These are phyloP conservation scores for Crenuchus spilurus DNA, from an alignment of 2,797 vertebrate species.

Conservation along the genomic window DNA sequence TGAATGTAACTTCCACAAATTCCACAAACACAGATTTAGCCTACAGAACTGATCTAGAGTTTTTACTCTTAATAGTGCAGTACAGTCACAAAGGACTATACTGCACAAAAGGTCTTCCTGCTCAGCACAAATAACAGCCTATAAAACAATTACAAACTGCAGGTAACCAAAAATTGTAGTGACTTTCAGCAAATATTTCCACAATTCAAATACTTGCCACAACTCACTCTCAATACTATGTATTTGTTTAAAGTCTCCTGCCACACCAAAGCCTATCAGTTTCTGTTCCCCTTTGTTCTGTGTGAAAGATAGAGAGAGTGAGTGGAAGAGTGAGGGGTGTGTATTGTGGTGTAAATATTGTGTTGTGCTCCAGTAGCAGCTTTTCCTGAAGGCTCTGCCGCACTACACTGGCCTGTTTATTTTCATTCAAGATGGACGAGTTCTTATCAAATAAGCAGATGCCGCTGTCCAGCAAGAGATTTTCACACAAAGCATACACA, in stretches of 20 bases:
- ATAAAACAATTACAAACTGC: background rate
- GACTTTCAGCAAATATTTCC: background rate
- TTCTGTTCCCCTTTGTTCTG: background rate
- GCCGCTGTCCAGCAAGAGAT: slow-evolving; percentile 68
- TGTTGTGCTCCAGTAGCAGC: slow-evolving; percentile 81
- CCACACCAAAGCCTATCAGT: background rate
- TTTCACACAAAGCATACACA: slow-evolving; percentile 52
- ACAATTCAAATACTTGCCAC: background rate
- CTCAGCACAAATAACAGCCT: background rate
- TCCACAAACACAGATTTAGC: too few relatives aligned
- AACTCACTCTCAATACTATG: background rate
- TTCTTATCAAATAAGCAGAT: slow-evolving; percentile 86
- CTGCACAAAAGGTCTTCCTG: background rate
- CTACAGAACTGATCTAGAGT: background rate
- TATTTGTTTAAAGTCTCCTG: slow-evolving; percentile 14
- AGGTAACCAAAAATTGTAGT: background rate
- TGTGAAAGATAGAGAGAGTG: background rate
- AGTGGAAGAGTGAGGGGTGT: slow-evolving; percentile 31
- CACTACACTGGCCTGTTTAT: slow-evolving; percentile 77
- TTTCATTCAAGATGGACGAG: slow-evolving; percentile 80
- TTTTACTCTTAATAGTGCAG: background rate
- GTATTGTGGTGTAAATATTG: slow-evolving; percentile 78
- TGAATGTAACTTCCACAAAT: background rate
- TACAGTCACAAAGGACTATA: background rate
- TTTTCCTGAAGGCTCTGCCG: slow-evolving; percentile 73